Evolutionary conservation across 2,797 vertebrate species (phyloP).

Genomic region (Acrossocheilus fasciatus): DNA sequence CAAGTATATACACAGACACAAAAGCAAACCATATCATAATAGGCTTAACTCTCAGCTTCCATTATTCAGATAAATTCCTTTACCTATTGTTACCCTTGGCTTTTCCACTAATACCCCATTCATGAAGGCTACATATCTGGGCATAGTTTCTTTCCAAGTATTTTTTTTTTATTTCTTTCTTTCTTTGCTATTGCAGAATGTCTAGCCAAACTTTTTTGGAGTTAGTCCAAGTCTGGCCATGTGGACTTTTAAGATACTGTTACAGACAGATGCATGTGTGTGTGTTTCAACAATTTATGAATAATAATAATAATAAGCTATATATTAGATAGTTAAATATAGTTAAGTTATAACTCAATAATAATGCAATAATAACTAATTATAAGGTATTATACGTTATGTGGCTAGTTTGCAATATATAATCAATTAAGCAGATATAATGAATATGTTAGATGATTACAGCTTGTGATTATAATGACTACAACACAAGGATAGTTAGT

Average conservation of each 20-base stretch:
- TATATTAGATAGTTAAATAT: not conserved
- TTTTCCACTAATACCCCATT: not conserved
- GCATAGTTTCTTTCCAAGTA: not conserved
- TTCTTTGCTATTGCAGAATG: not conserved
- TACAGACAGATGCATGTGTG: conserved; percentile 4
- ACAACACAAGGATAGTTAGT: too few relatives aligned
- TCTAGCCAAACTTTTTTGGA: conserved; percentile 1
- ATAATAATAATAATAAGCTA: not conserved
- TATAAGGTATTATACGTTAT: too few relatives aligned
- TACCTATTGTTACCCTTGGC: not conserved
- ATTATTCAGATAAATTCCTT: not conserved
- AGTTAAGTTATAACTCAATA: too few relatives aligned
- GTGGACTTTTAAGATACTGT: conserved; percentile 22
- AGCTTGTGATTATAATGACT: not conserved
- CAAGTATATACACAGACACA: not conserved
- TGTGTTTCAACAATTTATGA: not conserved
- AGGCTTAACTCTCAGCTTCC: not conserved
- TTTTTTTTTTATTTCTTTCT: not conserved
- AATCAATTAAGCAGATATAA: too few relatives aligned
- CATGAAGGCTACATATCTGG: not conserved
- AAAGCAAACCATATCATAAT: not conserved
- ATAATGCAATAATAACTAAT: too few relatives aligned
- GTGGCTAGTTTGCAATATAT: too few relatives aligned
- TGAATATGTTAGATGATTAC: not conserved
- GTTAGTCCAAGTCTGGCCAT: not conserved